These are phyloP conservation scores for Rhopalosiphum padi DNA, from an alignment of 1,140 invertebrate genomes.

Conservation along the genomic window DNA sequence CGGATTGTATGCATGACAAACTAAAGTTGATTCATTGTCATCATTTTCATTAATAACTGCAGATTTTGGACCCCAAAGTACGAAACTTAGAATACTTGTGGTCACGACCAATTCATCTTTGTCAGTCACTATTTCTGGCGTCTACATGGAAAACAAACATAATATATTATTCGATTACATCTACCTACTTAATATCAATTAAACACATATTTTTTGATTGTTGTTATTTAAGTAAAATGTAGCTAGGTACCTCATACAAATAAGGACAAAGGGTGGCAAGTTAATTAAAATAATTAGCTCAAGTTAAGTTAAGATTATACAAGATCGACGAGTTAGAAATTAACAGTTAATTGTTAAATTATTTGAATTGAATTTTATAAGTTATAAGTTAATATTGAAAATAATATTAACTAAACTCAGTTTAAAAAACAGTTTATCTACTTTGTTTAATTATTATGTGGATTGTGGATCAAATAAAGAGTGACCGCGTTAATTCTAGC, in stretches of 20 bases:
- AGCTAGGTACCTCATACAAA: neutral
- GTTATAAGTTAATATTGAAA: too few relatives aligned
- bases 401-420: too few relatives aligned
- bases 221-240: neutral
- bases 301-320: too few relatives aligned
- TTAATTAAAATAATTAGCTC: too few relatives aligned
- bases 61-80: neutral
- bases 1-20: conserved; percentile 31
- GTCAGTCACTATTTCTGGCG: neutral
- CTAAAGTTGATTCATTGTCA: neutral
- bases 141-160: neutral
- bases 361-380: too few relatives aligned
- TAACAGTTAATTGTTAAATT: too few relatives aligned
- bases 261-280: too few relatives aligned
- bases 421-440: too few relatives aligned
- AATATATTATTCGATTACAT: neutral
- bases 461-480: too few relatives aligned
- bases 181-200: neutral
- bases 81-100: conserved; percentile 18
- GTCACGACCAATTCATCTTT: conserved; percentile 28
- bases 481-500: too few relatives aligned
- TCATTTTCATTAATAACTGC: neutral
- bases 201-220: neutral
- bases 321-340: too few relatives aligned
- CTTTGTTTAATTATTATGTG: too few relatives aligned